Evolutionary conservation across 2,888 invertebrate genomes (phyloP), one percentile per base, ranked within the genome.

Genomic region (Euplexia lucipara): DNA sequence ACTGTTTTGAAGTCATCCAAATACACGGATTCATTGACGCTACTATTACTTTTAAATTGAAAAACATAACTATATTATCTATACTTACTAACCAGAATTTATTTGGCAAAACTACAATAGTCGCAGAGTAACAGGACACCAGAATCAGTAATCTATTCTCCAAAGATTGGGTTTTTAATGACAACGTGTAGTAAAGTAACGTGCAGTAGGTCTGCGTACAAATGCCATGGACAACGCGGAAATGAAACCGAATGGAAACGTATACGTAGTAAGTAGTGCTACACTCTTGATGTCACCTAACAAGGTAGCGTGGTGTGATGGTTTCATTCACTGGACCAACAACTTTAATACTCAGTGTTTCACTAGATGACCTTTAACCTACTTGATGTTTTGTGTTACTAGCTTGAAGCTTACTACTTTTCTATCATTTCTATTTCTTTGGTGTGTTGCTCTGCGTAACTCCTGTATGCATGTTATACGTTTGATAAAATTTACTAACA

Each of bases 121-220:
- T 85, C 84, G 90, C 89, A 91, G 92, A 91, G 85, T 89, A 89
- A 89, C 90, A 91, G 90, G 90, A 86, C 85, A 89, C 85, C 88
- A 91, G 88, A 88, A 81, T 78, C 84, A 83, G 69, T 87, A 89
- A 86, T 84, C 75, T 91, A 85, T 86, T 92, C 91, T 80, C 85
- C 92, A 91, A 95, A 95, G 90, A 92, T 94, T 90, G 95, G 95
- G 89, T 94, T 90, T 90, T 79, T 92, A 88, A 79, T 91, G 86
- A 86, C 81, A 88, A 79, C 83, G 73, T 83, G 84, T 85, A 87
- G 82, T 26, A 26, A 26, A 26, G 26, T 26, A 88, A 79, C 83
- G 73, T 83, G 84, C 85, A 87, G 82, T 85, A 86, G 78, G 79
- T 74, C 75, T 80, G 84, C 81, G 84, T 90, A 86, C 86, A 71